phyloP scores from a whole-genome alignment of 2,797 vertebrate species.

The Microchirus variegatus region DNA sequence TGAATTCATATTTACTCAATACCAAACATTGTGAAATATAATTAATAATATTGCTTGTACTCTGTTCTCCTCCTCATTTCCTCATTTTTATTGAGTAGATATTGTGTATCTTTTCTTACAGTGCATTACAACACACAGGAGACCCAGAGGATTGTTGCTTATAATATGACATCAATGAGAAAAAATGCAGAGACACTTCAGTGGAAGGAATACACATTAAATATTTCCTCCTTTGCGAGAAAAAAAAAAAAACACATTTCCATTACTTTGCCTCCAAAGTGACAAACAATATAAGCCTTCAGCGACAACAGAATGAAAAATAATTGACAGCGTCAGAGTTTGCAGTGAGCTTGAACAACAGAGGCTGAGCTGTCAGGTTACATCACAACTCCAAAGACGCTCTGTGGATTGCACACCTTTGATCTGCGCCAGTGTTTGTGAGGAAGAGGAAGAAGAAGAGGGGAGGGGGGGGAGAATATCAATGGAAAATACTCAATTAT shows the following conservation, averaged over 20 bases:
- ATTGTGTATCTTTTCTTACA: no score
- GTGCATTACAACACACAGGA: background rate
- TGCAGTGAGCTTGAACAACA: constrained; percentile 58
- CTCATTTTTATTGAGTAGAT: no score
- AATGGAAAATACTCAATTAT: constrained; percentile 68
- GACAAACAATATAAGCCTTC: constrained; percentile 16
- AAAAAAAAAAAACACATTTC: background rate
- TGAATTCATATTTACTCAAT: no score
- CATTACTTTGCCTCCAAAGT: constrained; percentile 13
- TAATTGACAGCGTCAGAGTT: constrained; percentile 45
- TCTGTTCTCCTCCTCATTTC: no score
- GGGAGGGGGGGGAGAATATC: constrained; percentile 32
- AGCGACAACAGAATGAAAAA: constrained; percentile 34
- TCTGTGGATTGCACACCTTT: constrained; percentile 59
- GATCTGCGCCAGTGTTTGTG: constrained; percentile 55
- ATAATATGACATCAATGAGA: constrained; percentile 15
- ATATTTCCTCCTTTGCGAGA: constrained; percentile 16
- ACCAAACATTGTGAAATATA: no score
- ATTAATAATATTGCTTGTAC: no score
- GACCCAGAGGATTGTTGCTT: constrained; percentile 7
- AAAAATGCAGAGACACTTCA: constrained; percentile 12
- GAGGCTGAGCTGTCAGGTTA: constrained; percentile 65
- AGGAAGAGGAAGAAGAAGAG: no score
- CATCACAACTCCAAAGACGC: constrained; percentile 59
- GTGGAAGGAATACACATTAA: constrained; percentile 24